Evolutionary conservation across 2,797 vertebrate genomes (phyloP), one percentile per base, ranked within the genome.

Genomic region (Distichodus sexfasciatus): DNA sequence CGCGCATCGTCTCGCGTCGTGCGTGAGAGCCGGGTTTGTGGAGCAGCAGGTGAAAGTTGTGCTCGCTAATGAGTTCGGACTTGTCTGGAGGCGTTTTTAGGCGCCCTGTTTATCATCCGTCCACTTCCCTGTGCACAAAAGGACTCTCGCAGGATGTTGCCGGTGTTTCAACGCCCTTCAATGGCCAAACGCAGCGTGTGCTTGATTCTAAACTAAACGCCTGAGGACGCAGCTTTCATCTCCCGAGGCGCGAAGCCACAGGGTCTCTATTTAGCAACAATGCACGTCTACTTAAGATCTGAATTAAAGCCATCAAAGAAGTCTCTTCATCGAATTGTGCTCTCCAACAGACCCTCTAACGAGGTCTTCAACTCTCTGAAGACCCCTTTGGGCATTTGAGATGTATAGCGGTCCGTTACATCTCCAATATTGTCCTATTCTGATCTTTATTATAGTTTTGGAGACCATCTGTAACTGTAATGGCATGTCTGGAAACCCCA

Each of bases 1-100:
- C 19, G 1, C 53, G 19, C 31, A 19, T 9, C 12, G 26, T 26
- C 44, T 12, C 12, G 1, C 14, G 48, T 28, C 50, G 21, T 10
- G 9, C 17, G 17, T 4, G 31, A 4, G 31, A 33, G 31, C 31
- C 4, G 9, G 31, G 1, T 29, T 38, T 38, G 23, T 15, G 10
- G n/a, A n/a, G 23, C 8, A 78, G 84, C 86, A 91, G 88, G 89
- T 91, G 88, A 90, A 86, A 82, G 85, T 86, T 80, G 84, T 85
- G 86, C 76, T 76, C 76, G 82, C 82, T 89, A 90, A 91, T 84
- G 88, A 88, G 84, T 66, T 85, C 82, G n/a, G n/a, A n/a, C n/a
- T n/a, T 83, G 73, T 87, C 87, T 71, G 72, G 82, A 78, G 65
- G 83, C 82, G 78, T 87, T 82, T n/a, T 87, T 87, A 87, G 85